A percentile compares a stretch with the other conserved stretches of the same genome.
Conservation (phyloP, 1,140 invertebrate genomes). For the Saccostrea echinata region DNA sequence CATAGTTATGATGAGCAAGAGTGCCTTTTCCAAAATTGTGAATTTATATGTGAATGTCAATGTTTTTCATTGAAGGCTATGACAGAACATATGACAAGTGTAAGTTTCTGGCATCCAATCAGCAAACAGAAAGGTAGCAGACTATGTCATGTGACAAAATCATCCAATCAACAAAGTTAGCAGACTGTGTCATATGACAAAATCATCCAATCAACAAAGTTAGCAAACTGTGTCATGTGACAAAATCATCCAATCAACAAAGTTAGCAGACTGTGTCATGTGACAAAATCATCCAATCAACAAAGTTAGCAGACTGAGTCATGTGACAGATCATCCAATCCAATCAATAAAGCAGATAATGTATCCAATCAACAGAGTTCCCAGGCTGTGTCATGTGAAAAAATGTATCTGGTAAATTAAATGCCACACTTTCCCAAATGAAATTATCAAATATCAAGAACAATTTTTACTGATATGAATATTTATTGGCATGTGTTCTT, state of each 20-base stretch:
- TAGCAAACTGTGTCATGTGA: neutral
- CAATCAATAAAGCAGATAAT: no score
- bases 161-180: slow-evolving; percentile 9
- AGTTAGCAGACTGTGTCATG: neutral
- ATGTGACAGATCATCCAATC: neutral
- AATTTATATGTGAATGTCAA: neutral
- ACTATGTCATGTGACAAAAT: neutral
- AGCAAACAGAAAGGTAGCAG: slow-evolving; percentile 39
- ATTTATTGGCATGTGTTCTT: no score
- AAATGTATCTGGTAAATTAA: no score
- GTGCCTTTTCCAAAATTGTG: no score
- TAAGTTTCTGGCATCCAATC: slow-evolving; percentile 48
- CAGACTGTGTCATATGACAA: neutral
- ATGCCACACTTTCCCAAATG: no score
- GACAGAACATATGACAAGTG: slow-evolving; percentile 72
- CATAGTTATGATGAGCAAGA: no score
- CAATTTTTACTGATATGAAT: no score
- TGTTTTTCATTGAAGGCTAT: slow-evolving; percentile 64
- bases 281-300: neutral
- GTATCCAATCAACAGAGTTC: no score
- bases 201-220: neutral
- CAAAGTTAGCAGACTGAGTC: neutral
- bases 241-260: neutral
- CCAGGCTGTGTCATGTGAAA: no score
- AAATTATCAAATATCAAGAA: no score